Evolutionary conservation across 53 echinoderm and acorn worm genomes (phyloP).

Genomic region (Holothuria scabra): DNA sequence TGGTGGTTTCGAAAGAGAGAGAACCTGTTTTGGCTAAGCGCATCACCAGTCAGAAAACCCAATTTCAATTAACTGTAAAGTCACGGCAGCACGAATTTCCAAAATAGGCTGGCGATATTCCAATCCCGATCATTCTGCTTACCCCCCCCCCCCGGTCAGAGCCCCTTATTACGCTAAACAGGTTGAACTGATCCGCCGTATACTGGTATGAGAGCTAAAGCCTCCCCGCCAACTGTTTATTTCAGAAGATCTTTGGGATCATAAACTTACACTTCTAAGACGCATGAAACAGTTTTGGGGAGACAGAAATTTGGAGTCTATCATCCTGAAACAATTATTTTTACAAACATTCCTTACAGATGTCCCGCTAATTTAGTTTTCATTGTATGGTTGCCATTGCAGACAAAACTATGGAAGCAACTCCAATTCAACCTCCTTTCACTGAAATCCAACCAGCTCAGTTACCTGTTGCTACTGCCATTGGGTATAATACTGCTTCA

Average conservation of each 20-base stretch:
- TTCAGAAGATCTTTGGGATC: conserved; percentile 15
- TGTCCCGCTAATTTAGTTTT: conserved; percentile 5
- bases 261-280: conserved; percentile 2
- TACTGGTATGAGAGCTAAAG: background rate
- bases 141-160: background rate
- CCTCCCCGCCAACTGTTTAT: background rate
- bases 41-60: background rate
- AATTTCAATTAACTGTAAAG: background rate
- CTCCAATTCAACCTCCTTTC: background rate
- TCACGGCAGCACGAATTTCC: conserved; percentile 28
- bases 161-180: background rate
- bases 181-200: conserved; percentile 4
- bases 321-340: conserved; percentile 33
- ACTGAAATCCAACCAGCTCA: background rate
- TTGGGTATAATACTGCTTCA: background rate
- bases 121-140: too few species aligned
- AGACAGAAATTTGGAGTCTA: background rate
- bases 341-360: conserved; percentile 24
- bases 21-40: conserved; percentile 3
- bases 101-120: background rate
- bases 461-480: background rate
- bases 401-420: conserved; percentile 22
- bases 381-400: conserved; percentile 7
- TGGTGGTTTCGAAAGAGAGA: conserved; percentile 38
- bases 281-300: conserved; percentile 24